Evolutionary conservation across 2,888 invertebrate genomes (phyloP).

Genomic region (Melitaea athalia): DNA sequence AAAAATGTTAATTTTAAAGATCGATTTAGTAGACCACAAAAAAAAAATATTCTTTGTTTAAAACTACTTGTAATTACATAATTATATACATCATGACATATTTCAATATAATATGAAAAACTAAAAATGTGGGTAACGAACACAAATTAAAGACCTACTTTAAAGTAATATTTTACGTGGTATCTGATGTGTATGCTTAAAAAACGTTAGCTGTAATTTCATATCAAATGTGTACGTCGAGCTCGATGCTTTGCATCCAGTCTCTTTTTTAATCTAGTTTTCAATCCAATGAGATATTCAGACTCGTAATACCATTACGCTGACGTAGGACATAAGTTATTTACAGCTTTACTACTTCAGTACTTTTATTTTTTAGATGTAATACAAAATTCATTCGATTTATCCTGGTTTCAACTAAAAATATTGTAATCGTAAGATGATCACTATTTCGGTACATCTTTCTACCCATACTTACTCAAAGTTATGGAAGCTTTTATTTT

Average conservation of each 20-base stretch:
- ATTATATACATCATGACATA: neutral
- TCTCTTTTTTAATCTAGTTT: constrained; percentile 10
- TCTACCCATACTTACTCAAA: too few species aligned
- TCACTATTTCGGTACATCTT: too few species aligned
- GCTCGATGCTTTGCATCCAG: constrained; percentile 9
- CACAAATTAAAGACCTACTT: neutral
- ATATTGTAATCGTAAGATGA: neutral
- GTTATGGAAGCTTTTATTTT: too few species aligned
- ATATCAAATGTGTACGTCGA: constrained; percentile 1
- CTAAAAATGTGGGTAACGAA: neutral
- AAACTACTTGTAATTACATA: neutral
- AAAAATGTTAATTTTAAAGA: too few species aligned
- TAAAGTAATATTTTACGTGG: neutral
- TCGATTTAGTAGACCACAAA: too few species aligned
- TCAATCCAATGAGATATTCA: constrained; percentile 8
- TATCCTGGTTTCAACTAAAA: neutral
- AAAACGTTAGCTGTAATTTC: constrained; percentile 2
- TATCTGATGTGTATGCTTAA: neutral
- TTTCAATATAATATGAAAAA: neutral
- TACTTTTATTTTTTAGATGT: neutral
- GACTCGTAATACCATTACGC: constrained; percentile 10
- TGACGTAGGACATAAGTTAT: neutral
- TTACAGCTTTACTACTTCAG: neutral
- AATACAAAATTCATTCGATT: neutral
- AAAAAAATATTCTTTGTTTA: too few species aligned